Evolutionary conservation across 2,113 vertebrate species (phyloP), one percentile per base, ranked within the genome.

Genomic region (Zosterops hypoxanthus): DNA sequence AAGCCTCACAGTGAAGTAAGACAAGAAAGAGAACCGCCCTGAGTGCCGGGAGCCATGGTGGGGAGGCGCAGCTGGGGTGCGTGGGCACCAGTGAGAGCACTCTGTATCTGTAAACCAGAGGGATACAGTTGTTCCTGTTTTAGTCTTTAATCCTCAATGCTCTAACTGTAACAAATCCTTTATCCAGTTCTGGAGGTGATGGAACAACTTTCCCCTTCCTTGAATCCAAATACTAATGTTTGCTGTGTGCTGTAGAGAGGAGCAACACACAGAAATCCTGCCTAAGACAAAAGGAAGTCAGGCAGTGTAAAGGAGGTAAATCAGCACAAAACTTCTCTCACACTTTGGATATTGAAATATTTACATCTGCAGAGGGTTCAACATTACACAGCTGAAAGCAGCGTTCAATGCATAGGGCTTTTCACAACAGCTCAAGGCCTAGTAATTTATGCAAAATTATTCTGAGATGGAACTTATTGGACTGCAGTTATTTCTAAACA

Each of bases 381-480:
- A 16, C 5, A 16, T 24, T 78, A 61, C 19, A 22, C 2, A 3
- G 19, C 39, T 59, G 49, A 42, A 86, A 53, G 29, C n/a, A 56
- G 15, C 0, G 0, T 53, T 63, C 8, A 4, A 17, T 7, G 3
- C 68, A 18, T 21, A 46, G 33, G 63, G 20, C 15, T 70, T 86
- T 49, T 42, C 60, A 19, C 5, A 24, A 8, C 31, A 71, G 64
- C 20, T 84, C 23, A 42, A 41, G 56, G 20, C 12, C 28, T 52
- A 29, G 8, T 55, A 64, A 59, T 50, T 72, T 71, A 42, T 60
- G 34, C 22, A 76, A 66, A 83, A 78, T 12, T 0, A 20, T 59
- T 84, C 46, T 66, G 39, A 88, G 16, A n/a, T 61, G 33, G 77
- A 23, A 12, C 0, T 0, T 29, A 19, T 21, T 57, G 66, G 7